Conservation (phyloP, 2,888 invertebrate genomes). For the Yponomeuta malinellus region DNA sequence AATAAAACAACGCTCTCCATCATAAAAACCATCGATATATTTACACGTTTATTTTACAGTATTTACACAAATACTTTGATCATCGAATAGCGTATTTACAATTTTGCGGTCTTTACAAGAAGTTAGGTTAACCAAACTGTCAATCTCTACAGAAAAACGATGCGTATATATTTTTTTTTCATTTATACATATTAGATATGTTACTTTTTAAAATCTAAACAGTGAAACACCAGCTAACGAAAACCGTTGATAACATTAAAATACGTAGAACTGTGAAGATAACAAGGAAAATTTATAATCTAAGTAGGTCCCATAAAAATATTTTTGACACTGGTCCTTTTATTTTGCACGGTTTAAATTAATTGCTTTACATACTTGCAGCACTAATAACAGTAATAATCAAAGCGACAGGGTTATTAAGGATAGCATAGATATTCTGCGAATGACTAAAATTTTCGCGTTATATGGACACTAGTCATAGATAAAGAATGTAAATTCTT, state of each 20-base stretch:
- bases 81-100: slow-evolving; percentile 48
- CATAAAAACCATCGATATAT: slow-evolving; percentile 74
- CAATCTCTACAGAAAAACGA: slow-evolving; percentile 20
- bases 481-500: too few species aligned
- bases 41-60: slow-evolving; percentile 39
- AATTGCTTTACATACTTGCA: background rate
- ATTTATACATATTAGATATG: slow-evolving; percentile 35
- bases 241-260: slow-evolving; percentile 19
- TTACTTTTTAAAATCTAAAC: slow-evolving; percentile 32
- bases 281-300: slow-evolving; percentile 14
- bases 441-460: too few species aligned
- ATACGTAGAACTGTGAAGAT: slow-evolving; percentile 13
- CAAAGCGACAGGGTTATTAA: background rate
- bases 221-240: slow-evolving; percentile 17
- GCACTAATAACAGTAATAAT: background rate
- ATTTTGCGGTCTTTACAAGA: slow-evolving; percentile 9
- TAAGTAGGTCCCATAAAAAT: slow-evolving; percentile 31
- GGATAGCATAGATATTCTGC: too few species aligned
- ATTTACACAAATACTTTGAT: slow-evolving; percentile 44
- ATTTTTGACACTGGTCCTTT: slow-evolving; percentile 17
- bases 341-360: background rate
- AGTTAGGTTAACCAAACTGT: slow-evolving; percentile 12
- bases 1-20: slow-evolving; percentile 51
- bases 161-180: background rate
- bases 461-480: too few species aligned